These are phyloP conservation scores for Antedon bifida DNA, from an alignment of 35 echinoderm and acorn worm genomes.

Conservation along the genomic window DNA sequence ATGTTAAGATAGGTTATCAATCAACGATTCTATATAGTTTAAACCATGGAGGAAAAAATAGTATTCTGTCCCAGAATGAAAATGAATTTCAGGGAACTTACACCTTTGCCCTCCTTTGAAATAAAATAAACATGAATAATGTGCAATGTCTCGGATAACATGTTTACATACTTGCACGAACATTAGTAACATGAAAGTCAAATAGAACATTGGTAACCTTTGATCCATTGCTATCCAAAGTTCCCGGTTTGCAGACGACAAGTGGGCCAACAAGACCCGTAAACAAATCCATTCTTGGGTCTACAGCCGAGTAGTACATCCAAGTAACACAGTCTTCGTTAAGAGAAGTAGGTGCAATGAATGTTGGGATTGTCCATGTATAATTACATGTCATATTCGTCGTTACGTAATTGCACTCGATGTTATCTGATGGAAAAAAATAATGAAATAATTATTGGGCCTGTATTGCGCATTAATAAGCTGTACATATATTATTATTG, in stretches of 20 bases:
- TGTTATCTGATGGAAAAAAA: background rate
- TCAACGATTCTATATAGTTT: too few relatives aligned
- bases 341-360: slow-evolving; percentile 24
- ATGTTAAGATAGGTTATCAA: too few relatives aligned
- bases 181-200: too few relatives aligned
- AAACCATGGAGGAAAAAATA: too few relatives aligned
- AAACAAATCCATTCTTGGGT: slow-evolving; percentile 37
- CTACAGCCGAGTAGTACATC: slow-evolving; percentile 58
- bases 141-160: too few relatives aligned
- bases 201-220: background rate
- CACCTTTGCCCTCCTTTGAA: too few relatives aligned
- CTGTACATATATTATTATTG: too few relatives aligned
- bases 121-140: too few relatives aligned
- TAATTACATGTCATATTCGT: background rate
- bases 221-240: background rate
- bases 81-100: too few relatives aligned
- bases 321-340: slow-evolving; percentile 52
- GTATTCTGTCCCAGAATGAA: too few relatives aligned
- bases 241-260: slow-evolving; percentile 51
- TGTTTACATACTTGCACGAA: too few relatives aligned
- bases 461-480: too few relatives aligned
- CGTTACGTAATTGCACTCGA: background rate
- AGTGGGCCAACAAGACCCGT: slow-evolving; percentile 73
- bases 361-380: slow-evolving; percentile 10
- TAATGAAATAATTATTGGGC: background rate